A percentile compares a stretch with the other conserved stretches of the same genome.
These are phyloP conservation scores for Actinostola sp. DNA, from an alignment of 92 coral and sea anemone species.

Conservation along the genomic window DNA sequence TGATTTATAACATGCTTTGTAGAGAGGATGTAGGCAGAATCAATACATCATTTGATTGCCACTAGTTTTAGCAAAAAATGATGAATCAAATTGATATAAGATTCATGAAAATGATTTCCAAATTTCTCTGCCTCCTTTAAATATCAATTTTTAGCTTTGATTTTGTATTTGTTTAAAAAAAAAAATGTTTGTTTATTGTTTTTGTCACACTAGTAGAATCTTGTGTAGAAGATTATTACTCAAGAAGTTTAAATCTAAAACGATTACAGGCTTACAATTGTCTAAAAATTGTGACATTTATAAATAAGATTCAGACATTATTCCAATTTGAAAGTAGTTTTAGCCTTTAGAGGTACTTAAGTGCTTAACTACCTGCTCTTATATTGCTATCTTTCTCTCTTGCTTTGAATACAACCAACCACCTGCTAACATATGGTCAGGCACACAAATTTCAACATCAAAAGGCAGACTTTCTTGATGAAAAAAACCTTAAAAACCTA, in stretches of 20 bases:
- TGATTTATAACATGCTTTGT: constrained; percentile 8
- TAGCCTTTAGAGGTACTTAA: not conserved
- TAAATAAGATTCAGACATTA: too few relatives aligned
- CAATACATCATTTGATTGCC: not conserved
- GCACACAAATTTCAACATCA: constrained; percentile 20
- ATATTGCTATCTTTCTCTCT: not conserved
- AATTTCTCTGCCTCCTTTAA: too few relatives aligned
- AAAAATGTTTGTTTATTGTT: not conserved
- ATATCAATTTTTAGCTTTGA: too few relatives aligned
- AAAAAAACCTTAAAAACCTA: constrained; percentile 13
- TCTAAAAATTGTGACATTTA: too few relatives aligned
- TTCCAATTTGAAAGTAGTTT: not conserved
- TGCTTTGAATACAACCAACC: constrained; percentile 14
- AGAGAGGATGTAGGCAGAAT: constrained; percentile 1
- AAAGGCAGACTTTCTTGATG: constrained; percentile 10
- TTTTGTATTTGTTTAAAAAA: too few relatives aligned
- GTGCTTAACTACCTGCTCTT: constrained; percentile 13
- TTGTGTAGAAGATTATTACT: too few relatives aligned
- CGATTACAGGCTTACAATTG: not conserved
- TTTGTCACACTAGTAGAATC: not conserved
- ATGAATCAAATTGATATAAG: too few relatives aligned
- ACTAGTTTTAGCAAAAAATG: not conserved
- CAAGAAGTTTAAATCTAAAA: not conserved
- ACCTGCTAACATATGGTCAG: constrained; percentile 13
- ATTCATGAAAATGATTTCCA: too few relatives aligned